These are phyloP conservation scores for Acrocera orbiculus DNA, from an alignment of 2,888 invertebrate genomes.

Conservation along the genomic window DNA sequence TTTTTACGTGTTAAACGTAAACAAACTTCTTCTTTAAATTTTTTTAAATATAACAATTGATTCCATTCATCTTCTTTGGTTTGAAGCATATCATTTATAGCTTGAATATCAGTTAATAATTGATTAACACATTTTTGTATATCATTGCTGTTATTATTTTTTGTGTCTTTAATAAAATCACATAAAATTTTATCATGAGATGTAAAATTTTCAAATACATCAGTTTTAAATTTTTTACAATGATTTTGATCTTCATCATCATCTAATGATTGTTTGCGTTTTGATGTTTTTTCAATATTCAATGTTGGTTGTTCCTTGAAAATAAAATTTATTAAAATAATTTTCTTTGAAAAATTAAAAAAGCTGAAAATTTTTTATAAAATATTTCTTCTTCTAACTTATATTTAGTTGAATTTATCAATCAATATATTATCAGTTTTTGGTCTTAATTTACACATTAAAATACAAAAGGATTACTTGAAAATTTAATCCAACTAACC, in stretches of 20 bases:
- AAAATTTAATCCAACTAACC: no score
- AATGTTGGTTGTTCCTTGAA: conserved; percentile 2
- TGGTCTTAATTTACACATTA: no score
- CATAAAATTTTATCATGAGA: conserved; percentile 42
- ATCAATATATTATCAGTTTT: no score
- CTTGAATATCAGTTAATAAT: conserved; percentile 46
- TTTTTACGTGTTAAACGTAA: conserved; percentile 51
- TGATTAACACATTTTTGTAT: conserved; percentile 46
- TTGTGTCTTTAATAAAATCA: conserved; percentile 44
- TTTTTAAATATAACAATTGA: conserved; percentile 61
- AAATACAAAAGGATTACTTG: no score
- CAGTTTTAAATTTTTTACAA: conserved; percentile 34
- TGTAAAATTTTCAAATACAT: conserved; percentile 35
- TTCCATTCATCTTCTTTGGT: conserved; percentile 79
- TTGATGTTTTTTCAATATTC: conserved; percentile 4
- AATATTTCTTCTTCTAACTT: no score
- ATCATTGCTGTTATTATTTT: conserved; percentile 41
- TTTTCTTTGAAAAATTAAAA: no score
- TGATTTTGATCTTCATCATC: conserved; percentile 13
- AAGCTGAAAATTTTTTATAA: no score
- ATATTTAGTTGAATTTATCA: no score
- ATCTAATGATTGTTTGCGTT: conserved; percentile 6
- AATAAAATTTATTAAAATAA: no score
- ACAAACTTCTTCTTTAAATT: conserved; percentile 67
- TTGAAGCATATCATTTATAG: conserved; percentile 52